Conservation (phyloP, 2,113 vertebrate species). For the Daboia siamensis region DNA sequence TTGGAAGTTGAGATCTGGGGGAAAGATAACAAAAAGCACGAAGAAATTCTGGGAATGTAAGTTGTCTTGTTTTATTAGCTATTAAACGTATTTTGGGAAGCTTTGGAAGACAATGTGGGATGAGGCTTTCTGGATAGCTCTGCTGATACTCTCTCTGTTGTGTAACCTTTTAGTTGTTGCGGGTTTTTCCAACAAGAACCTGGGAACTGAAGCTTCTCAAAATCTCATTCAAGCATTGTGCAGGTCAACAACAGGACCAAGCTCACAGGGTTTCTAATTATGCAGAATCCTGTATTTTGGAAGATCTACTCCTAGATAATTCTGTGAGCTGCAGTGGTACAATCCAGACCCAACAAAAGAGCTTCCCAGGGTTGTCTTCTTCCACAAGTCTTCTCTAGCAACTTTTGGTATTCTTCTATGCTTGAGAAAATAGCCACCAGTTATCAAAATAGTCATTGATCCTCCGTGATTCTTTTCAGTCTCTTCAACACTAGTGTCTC, state of each 20-base stretch:
- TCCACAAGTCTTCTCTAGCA: neutral
- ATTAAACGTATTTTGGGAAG: neutral
- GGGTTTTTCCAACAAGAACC: neutral
- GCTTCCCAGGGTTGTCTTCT: neutral
- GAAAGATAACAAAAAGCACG: conserved; percentile 86
- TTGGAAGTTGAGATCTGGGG: conserved; percentile 90
- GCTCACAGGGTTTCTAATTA: neutral
- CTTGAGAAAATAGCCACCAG: too few relatives aligned
- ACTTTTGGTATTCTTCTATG: neutral
- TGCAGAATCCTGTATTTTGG: neutral
- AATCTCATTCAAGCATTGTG: neutral
- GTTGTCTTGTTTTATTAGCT: conserved; percentile 42
- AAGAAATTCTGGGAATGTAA: conserved; percentile 92
- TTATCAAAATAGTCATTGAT: neutral
- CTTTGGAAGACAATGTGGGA: neutral
- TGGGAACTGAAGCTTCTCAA: neutral
- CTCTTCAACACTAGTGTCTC: neutral
- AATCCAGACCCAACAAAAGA: neutral
- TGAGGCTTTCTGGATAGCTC: neutral
- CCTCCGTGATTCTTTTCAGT: neutral
- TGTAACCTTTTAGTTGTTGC: neutral
- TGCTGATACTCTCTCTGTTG: neutral
- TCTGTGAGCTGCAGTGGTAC: neutral
- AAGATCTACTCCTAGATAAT: neutral
- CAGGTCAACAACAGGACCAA: neutral